A percentile compares a stretch with the other conserved stretches of the same genome.
Evolutionary conservation across 2,888 invertebrate genomes (phyloP).

Genomic region (Molanna angustata): DNA sequence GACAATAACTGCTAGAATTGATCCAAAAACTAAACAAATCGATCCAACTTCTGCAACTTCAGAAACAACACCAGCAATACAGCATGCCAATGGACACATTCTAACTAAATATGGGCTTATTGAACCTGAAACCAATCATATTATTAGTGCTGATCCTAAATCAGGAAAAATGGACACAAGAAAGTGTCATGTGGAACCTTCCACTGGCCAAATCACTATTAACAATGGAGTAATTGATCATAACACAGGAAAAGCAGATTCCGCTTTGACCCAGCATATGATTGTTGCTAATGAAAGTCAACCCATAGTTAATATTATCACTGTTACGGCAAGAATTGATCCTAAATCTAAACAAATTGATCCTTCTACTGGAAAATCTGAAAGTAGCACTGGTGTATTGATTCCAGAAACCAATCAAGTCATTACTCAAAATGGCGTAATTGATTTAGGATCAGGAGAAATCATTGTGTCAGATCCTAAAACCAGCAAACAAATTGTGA

Average conservation of each 20-base stretch:
- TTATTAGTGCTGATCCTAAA: conserved; percentile 47
- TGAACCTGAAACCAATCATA: conserved; percentile 60
- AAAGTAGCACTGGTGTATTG: conserved; percentile 39
- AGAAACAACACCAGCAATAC: conserved; percentile 55
- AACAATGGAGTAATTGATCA: conserved; percentile 58
- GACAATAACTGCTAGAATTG: conserved; percentile 46
- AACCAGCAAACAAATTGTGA: conserved; percentile 40
- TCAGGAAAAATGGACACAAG: conserved; percentile 57
- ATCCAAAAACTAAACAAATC: conserved; percentile 49
- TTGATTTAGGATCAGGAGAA: conserved; percentile 45
- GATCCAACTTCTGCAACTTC: conserved; percentile 55
- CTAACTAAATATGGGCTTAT: conserved; percentile 63
- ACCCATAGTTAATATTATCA: conserved; percentile 43
- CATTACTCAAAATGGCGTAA: conserved; percentile 51
- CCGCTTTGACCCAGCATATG: conserved; percentile 54
- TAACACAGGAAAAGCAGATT: conserved; percentile 59
- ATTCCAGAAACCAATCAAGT: conserved; percentile 44
- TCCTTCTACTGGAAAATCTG: conserved; percentile 47
- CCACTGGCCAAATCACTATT: conserved; percentile 56
- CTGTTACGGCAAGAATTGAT: conserved; percentile 40
- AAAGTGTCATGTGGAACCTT: conserved; percentile 55
- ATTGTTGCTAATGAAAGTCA: conserved; percentile 47
- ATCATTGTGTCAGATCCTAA: conserved; percentile 40
- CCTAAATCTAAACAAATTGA: conserved; percentile 50
- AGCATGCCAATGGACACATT: conserved; percentile 47